Evolutionary conservation across 2,113 vertebrate genomes (phyloP), one percentile per base, ranked within the genome.

Genomic region (Corydoras maculifer): DNA sequence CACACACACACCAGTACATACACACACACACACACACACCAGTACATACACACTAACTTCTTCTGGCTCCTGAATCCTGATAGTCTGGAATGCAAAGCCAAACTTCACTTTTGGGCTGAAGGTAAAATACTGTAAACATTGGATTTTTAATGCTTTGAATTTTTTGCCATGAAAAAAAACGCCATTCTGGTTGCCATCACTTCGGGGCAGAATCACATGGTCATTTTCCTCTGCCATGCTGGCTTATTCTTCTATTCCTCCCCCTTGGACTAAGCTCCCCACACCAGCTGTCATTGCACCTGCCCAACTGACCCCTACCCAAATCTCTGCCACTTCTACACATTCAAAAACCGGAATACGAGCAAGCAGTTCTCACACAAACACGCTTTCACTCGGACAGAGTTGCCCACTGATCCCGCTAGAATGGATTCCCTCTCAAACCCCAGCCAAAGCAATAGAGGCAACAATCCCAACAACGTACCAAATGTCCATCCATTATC

Each of bases 241-340:
- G 70, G 71, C 80, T 82, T n/a, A 30, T 49, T 30, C 5, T 9
- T 53, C 70, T 43, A 57, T 65, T 78, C 67, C 78, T 75, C 83
- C 74, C 18, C 86, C 83, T 87, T 48, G 68, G 82, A 78, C 77
- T 67, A 79, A 82, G 87, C 73, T 79, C 80, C 83, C 83, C 86
- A 82, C 81, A 85, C 84, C 87, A 90, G 88, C 87, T 90, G 88
- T 88, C 87, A 83, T 75, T 87, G 89, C 87, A 88, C 88, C 88
- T 89, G 88, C 84, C 86, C 80, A 65, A 80, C 68, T 85, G 77
- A 78, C 18, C 35, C 69, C 66, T 72, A 75, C 75, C 75, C 70
- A 80, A 74, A 77, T 75, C 75, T 73, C 70, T 58, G 59, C 30
- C 58, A 25, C 58, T 10, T 43, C 4, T 43, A 43, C 35, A 43